Evolutionary conservation across 2,888 invertebrate genomes (phyloP).

Genomic region (Epistrophe eligans): DNA sequence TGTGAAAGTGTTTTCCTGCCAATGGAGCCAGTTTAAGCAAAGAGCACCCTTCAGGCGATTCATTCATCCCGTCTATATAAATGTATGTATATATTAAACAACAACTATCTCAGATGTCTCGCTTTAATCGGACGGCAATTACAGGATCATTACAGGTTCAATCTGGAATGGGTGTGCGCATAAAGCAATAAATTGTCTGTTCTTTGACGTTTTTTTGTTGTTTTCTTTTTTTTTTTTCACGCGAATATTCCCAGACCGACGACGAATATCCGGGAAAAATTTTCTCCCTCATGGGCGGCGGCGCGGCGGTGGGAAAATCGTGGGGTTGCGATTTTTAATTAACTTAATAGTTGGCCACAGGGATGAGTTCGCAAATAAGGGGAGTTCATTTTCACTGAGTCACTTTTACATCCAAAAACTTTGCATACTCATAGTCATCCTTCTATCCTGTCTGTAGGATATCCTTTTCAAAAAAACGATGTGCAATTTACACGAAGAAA

Average conservation of each 20-base stretch:
- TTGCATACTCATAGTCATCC: conserved; percentile 39
- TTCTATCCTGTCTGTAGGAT: background rate
- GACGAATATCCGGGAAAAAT: conserved; percentile 28
- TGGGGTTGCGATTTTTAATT: conserved; percentile 67
- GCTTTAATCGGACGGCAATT: conserved; percentile 74
- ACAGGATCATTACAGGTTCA: conserved; percentile 70
- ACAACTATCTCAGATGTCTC: conserved; percentile 67
- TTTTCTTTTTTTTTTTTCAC: background rate
- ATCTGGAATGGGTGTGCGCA: conserved; percentile 23
- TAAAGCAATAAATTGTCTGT: conserved; percentile 69
- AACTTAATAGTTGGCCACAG: conserved; percentile 73
- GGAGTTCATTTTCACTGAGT: conserved; percentile 29
- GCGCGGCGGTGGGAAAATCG: background rate
- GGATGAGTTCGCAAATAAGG: background rate
- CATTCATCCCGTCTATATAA: background rate
- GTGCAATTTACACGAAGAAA: conserved; percentile 61
- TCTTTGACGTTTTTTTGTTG: background rate
- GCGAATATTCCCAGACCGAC: background rate
- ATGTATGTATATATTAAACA: background rate
- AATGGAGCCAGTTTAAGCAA: conserved; percentile 55
- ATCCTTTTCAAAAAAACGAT: conserved; percentile 27
- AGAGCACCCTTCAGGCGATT: conserved; percentile 17
- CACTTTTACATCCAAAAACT: conserved; percentile 11
- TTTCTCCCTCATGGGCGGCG: conserved; percentile 2
- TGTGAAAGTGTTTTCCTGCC: conserved; percentile 69